Evolutionary conservation across 2,888 invertebrate species (phyloP), one percentile per base, ranked within the genome.

Genomic region (Drosophila borborema): DNA sequence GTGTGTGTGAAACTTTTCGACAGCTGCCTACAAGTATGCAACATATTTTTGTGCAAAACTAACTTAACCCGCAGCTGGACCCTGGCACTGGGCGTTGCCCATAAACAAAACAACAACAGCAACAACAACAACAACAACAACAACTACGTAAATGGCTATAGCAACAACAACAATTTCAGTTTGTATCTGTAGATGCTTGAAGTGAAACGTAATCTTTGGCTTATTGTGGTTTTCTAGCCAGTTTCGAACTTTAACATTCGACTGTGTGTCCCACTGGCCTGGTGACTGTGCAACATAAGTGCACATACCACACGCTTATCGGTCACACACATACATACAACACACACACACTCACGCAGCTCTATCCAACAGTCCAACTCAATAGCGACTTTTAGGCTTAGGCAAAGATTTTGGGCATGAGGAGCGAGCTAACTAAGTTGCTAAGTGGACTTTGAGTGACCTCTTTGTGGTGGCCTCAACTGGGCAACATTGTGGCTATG

Each of bases 391-490:
- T 89, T 84, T 86, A 77, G 89, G 86, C 80, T 89, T 87, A 86
- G 80, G 72, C 71, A 73, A 85, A 84, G 87, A 86, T 79, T 85
- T 85, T 74, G 72, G 85, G 82, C 62, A 72, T 54, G 61, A 53
- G 34, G 40, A 51, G 46, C 16, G 16, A 14, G 64, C 65, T 63
- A 80, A 83, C 80, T 81, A 72, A 85, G 87, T 89, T 85, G 74
- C 82, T 85, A 85, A 85, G 85, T 89, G 85, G 85, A 84, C 85
- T 85, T 89, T 86, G 87, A 89, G 80, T 85, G 85, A 85, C 85
- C 85, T 85, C 89, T 89, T 81, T 84, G 82, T 63, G 73, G 80
- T 64, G 46, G 68, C 70, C 23, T 69, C 79, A 78, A 53, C 59
- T 56, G 53, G 51, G 28, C 58, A 71, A 61, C 61, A 36, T 72